Evolutionary conservation across 2,888 invertebrate species (phyloP).

Genomic region (Parnassius smintheus): DNA sequence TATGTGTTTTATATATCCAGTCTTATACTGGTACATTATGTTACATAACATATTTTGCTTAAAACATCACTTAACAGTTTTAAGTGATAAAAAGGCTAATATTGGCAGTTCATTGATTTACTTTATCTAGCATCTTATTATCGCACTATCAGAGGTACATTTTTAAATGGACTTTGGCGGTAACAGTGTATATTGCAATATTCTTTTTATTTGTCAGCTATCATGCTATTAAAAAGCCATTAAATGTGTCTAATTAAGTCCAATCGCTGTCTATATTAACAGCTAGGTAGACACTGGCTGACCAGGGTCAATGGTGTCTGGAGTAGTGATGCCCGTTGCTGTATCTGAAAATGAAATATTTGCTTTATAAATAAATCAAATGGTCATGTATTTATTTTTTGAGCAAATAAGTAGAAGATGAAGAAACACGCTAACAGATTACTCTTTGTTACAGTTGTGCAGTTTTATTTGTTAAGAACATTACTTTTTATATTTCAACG

Average conservation of each 20-base stretch:
- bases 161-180: slow-evolving; percentile 14
- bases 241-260: slow-evolving; percentile 35
- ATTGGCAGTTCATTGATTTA: slow-evolving; percentile 17
- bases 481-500: no score
- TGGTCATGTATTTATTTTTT: no score
- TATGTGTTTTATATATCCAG: slow-evolving; percentile 6
- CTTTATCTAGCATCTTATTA: slow-evolving; percentile 4
- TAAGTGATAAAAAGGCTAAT: slow-evolving; percentile 1
- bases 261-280: slow-evolving; percentile 61
- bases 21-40: slow-evolving; percentile 7
- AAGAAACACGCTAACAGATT: no score
- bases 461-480: no score
- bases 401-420: no score
- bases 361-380: background rate
- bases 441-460: no score
- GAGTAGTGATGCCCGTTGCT: slow-evolving; percentile 68
- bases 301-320: slow-evolving; percentile 73
- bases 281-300: slow-evolving; percentile 40
- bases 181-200: slow-evolving; percentile 4
- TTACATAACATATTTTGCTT: slow-evolving; percentile 10
- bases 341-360: slow-evolving; percentile 50
- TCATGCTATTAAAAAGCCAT: background rate
- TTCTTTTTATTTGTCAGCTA: background rate
- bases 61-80: slow-evolving; percentile 5
- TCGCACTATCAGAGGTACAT: slow-evolving; percentile 10